Evolutionary conservation across 2,888 invertebrate genomes (phyloP).

Genomic region (Yponomeuta plumbellus): DNA sequence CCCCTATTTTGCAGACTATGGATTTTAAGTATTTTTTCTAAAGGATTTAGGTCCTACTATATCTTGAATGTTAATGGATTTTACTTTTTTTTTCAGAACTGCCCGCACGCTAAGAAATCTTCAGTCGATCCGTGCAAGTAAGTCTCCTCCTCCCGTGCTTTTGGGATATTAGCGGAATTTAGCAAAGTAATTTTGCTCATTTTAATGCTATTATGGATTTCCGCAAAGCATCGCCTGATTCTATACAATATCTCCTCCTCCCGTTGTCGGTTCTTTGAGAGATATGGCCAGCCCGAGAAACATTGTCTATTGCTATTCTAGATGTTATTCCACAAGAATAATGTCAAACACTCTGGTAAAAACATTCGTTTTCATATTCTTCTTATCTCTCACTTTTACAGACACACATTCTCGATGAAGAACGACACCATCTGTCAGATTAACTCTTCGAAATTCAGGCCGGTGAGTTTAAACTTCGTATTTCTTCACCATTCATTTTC

Average conservation of each 20-base stretch:
- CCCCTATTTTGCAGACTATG: too few species aligned
- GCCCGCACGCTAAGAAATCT: slow-evolving; percentile 45
- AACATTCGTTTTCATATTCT: background rate
- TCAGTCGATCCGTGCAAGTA: slow-evolving; percentile 50
- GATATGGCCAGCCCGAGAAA: too few species aligned
- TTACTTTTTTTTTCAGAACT: slow-evolving; percentile 50
- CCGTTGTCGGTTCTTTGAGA: too few species aligned
- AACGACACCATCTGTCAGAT: slow-evolving; percentile 48
- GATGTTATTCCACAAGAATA: too few species aligned
- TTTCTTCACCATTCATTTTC: background rate
- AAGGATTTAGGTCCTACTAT: too few species aligned
- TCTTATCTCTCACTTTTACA: slow-evolving; percentile 25
- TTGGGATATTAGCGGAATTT: too few species aligned
- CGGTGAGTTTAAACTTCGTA: slow-evolving; percentile 39
- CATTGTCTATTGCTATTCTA: too few species aligned
- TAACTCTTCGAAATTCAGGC: slow-evolving; percentile 54
- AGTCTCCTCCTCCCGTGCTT: slow-evolving; percentile 7
- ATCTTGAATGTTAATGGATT: background rate
- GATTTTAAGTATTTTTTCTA: too few species aligned
- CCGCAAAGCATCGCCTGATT: too few species aligned
- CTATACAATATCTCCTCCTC: too few species aligned
- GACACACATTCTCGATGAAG: slow-evolving; percentile 32
- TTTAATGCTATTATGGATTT: too few species aligned
- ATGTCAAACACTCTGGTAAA: background rate
- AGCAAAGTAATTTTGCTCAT: too few species aligned